Evolutionary conservation across 2,113 vertebrate genomes (phyloP), one percentile per base, ranked within the genome.

Genomic region (Steatornis caripensis): DNA sequence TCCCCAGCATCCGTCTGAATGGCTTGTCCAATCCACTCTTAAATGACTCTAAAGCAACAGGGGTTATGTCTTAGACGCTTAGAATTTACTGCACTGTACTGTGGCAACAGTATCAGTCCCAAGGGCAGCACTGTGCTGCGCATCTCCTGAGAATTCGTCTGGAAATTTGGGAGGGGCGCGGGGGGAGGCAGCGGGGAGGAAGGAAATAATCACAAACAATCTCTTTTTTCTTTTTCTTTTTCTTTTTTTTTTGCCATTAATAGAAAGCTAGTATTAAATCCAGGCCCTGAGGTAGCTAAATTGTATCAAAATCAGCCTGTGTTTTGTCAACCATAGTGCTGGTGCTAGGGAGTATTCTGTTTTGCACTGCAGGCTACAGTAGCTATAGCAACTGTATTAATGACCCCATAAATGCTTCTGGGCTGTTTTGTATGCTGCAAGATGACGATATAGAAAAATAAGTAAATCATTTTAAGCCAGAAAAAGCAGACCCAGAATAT

Each of bases 301-400:
- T 16, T 70, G 65, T 74, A 60, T 80, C 55, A 43, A 19, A 84
- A 72, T 46, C 46, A 68, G 90, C 6, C 75, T 94, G 90, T 80
- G 61, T 93, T 85, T 81, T 92, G 68, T 96, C 85, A 95, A 3
- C 1, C 1, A 20, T 17, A 10, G 62, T 82, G 45, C 72, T 94
- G 90, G 68, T 95, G 84, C 71, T 95, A 90, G 43, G 41, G 48
- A 77, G 49, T 37, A 45, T 78, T 68, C 60, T 96, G 85, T 41
- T 93, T 84, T 74, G 78, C 64, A 64, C 84, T 37, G 69, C 43
- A 84, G 77, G 89, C 89, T 84, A 8, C 91, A 53, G 91, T 95
- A 89, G 84, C 81, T 95, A 95, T 91, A 92, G 87, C 77, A 95
- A 96, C 64, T 1, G 43, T 20, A 71, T 75, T 76, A 88, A 84